These are phyloP conservation scores for Emydoidea blandingii DNA, from an alignment of 2,797 vertebrate species.

Conservation along the genomic window DNA sequence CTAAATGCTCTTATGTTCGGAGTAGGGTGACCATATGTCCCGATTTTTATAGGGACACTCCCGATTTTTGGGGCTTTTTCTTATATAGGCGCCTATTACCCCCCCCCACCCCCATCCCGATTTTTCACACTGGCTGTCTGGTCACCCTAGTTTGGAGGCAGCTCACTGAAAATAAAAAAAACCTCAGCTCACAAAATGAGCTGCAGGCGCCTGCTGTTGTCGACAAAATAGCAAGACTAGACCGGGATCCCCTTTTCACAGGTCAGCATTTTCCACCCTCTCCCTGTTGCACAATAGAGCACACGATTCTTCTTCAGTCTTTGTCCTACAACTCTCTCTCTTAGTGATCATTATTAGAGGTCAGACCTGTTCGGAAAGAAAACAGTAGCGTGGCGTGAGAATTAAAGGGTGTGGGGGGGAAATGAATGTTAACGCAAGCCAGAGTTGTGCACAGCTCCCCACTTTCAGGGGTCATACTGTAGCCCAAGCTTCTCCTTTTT, in stretches of 20 bases:
- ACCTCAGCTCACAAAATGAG: neutral
- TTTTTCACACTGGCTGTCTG: too few species aligned
- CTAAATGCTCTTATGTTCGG: neutral
- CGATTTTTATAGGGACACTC: too few species aligned
- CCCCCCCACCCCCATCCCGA: too few species aligned
- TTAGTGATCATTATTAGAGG: too few species aligned
- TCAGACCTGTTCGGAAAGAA: neutral
- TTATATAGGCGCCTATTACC: too few species aligned
- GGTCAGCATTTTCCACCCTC: neutral
- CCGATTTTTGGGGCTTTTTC: too few species aligned
- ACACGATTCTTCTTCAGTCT: neutral
- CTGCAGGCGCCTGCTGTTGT: neutral
- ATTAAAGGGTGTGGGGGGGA: neutral
- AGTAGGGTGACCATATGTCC: too few species aligned
- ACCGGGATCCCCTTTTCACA: neutral
- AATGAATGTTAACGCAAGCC: neutral
- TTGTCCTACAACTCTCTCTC: neutral
- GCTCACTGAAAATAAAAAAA: neutral
- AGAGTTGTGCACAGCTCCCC: neutral
- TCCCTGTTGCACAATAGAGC: rapidly evolving
- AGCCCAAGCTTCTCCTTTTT: neutral
- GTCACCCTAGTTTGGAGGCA: neutral
- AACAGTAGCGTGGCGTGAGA: rapidly evolving
- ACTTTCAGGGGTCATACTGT: rapidly evolving
- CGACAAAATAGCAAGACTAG: neutral